Conservation (phyloP, 2,888 invertebrate genomes). For the Patella caerulea region DNA sequence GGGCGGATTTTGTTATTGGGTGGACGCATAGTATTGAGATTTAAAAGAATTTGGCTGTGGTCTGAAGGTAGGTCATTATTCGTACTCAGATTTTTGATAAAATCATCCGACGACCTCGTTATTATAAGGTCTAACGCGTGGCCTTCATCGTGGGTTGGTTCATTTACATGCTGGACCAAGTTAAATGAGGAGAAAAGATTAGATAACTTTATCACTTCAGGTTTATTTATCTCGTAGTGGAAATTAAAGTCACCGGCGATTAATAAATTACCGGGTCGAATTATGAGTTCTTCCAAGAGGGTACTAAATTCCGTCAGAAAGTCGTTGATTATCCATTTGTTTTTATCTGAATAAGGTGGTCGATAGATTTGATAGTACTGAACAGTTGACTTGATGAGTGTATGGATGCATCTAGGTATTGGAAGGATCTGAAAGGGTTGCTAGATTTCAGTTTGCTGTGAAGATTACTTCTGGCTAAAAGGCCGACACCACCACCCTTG, state of each 20-base stretch:
- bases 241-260: constrained; percentile 5
- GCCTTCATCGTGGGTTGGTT: no score
- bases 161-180: no score
- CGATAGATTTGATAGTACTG: not conserved
- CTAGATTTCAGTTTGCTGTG: not conserved
- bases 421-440: constrained; percentile 10
- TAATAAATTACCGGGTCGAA: not conserved
- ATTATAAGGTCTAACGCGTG: no score
- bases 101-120: not conserved
- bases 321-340: not conserved
- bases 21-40: not conserved
- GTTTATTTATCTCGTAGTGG: no score
- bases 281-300: not conserved
- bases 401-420: not conserved
- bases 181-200: no score
- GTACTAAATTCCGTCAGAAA: not conserved
- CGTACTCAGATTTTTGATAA: constrained; percentile 5
- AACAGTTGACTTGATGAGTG: not conserved
- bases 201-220: no score
- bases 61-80: not conserved
- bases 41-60: no score
- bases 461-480: constrained; percentile 7
- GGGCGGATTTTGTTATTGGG: not conserved
- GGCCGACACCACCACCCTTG: not conserved
- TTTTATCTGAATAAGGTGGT: not conserved